Base-by-base conservation (phyloP, 2,888 invertebrate genomes). In the Ichneumon xanthorius region DNA sequence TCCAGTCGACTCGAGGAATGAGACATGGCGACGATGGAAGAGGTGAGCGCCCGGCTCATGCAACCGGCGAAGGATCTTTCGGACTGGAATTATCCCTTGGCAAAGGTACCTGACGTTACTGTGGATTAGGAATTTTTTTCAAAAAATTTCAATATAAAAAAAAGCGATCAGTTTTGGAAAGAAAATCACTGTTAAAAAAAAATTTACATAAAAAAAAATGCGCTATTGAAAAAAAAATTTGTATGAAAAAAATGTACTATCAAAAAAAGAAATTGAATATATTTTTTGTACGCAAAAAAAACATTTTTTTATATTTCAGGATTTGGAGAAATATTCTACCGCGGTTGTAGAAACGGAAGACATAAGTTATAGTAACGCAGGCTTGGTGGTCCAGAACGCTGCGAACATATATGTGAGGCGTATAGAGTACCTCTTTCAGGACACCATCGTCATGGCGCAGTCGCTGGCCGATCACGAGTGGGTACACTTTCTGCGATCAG, bases 371-470 rank as follows among this genome's bases (percentile, higher is more conserved):
- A 95, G 96, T 0, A 96, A 97, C 94, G 96, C 97, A 82, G 97
- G 97, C n/a, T 93, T 97, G 88, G 94, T 98, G 85, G 93, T 98
- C 87, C 97, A 97, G 94, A 96, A 96, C 91, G 96, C 96, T 22
- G 96, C 96, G 26, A 94, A 95, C 90, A 95, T 97, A 72, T 98
- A 97, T 94, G 95, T 96, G 58, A 96, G 96, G 91, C 96, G 97
- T 94, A 96, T 98, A 33, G 97, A 98, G 93, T 95, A 94, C 91
- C 93, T 96, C 33, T 94, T 94, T 90, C 93, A 94, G 72, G 94
- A 95, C 83, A 94, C 94, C 67, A 90, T 94, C 55, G 88, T 88
- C 81, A 91, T 95, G 84, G 94, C 93, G 90, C 94, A 95, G 85
- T 91, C 94, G 30, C 91, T 95, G 40, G 91, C 80, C 14, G 76